These are phyloP conservation scores for Amblyraja radiata DNA, from an alignment of 2,797 vertebrate species.

Conservation along the genomic window DNA sequence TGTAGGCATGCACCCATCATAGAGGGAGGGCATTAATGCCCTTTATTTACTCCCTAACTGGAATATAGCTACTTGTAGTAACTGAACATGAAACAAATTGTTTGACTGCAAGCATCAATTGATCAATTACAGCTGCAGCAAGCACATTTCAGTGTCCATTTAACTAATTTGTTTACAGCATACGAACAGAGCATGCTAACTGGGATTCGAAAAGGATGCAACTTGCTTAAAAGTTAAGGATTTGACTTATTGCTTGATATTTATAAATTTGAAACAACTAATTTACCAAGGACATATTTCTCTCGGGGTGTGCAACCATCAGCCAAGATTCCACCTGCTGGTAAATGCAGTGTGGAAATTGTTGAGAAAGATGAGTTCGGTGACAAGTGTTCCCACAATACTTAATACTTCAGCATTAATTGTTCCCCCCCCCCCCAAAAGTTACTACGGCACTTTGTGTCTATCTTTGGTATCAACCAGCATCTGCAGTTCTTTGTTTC, in stretches of 20 bases:
- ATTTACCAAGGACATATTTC: neutral
- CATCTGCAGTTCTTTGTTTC: too few relatives aligned
- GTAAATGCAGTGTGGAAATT: neutral
- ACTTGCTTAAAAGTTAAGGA: neutral
- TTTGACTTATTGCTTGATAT: neutral
- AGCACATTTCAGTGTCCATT: neutral
- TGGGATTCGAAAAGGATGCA: neutral
- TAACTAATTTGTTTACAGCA: neutral
- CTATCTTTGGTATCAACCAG: too few relatives aligned
- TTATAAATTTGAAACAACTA: neutral
- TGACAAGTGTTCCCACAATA: neutral
- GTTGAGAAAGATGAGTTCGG: neutral
- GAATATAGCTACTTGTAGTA: neutral
- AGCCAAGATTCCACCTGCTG: neutral
- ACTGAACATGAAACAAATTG: neutral
- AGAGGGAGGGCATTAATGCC: neutral
- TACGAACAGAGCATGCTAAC: neutral
- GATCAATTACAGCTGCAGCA: neutral
- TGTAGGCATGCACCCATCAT: too few relatives aligned
- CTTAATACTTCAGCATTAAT: neutral
- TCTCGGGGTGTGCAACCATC: neutral
- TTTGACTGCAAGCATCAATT: too few relatives aligned
- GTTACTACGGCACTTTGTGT: too few relatives aligned
- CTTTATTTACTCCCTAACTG: neutral
- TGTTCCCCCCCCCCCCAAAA: neutral